Evolutionary conservation across 1,140 invertebrate species (phyloP).

Genomic region (Macrocentrus cingulum): DNA sequence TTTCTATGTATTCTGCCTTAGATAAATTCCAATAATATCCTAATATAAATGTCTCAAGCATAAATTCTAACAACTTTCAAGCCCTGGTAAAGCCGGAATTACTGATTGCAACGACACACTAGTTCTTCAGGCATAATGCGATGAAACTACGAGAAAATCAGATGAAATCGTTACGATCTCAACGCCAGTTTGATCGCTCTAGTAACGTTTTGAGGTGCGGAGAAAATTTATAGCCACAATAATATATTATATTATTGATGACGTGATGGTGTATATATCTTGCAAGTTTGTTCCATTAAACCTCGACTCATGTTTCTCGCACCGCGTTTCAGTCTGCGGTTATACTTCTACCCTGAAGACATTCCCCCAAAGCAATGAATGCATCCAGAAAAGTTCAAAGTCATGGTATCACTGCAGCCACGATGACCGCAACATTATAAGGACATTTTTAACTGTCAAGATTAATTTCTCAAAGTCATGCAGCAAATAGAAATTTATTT

Average conservation of each 20-base stretch:
- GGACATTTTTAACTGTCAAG: background rate
- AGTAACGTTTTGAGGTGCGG: too few species aligned
- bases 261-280: slow-evolving; percentile 12
- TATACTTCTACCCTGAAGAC: background rate
- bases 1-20: too few species aligned
- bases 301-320: slow-evolving; percentile 14
- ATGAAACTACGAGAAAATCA: too few species aligned
- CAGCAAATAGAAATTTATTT: slow-evolving; percentile 8
- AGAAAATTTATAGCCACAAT: background rate
- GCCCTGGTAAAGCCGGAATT: too few species aligned
- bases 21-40: too few species aligned
- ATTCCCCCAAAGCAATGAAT: background rate
- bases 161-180: too few species aligned
- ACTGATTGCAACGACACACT: too few species aligned
- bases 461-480: background rate
- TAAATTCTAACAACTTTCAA: too few species aligned
- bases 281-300: slow-evolving; percentile 12
- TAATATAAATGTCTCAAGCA: too few species aligned
- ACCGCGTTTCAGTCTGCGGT: slow-evolving; percentile 6
- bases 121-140: too few species aligned
- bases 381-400: slow-evolving; percentile 1
- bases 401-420: background rate
- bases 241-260: background rate
- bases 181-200: too few species aligned
- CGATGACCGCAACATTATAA: background rate